Base-by-base conservation (phyloP, 2,888 invertebrate species). In the Phania funesta region DNA sequence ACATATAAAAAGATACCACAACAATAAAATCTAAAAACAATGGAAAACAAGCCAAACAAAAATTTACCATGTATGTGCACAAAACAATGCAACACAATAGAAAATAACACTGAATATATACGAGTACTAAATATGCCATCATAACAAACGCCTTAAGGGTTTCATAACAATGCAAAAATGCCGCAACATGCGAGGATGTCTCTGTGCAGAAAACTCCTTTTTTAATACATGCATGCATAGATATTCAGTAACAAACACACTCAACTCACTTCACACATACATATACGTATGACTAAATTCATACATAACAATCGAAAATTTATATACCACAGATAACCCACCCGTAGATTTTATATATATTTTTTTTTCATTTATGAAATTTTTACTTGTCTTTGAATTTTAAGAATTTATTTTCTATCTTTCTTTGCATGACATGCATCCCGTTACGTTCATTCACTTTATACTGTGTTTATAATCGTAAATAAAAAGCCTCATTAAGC, bases 261-360 rank as follows among this genome's bases (percentile, higher is more conserved):
- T 16, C 32, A 48, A 41, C 9, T 26, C 11, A 9, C 35, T 4
- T 41, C 9, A n/a, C 18, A 9, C 16, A 41, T 3, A 1, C 8
- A 13, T 38, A n/a, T 41, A 41, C 16, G 5, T 22, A 20, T 2
- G 18, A 46, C 18, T 38, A 38, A 26, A 18, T 44, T 18, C 3
- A 18, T 1, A 22, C 11, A 48, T 16, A 56, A 56, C 11, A 50
- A 18, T 5, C 29, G 29, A 52, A 62, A 78, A 38, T 38, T 62
- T 1, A 18, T 73, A 35, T 71, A 50, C 35, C 44, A 35, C 20
- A 35, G 26, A 24, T 46, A 74, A 46, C 24, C 70, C 75, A 74
- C 80, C 80, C 80, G 65, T 71, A 80, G 80, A 18, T 80, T 71
- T 76, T 60, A 71, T n/a, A n/a, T n/a, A n/a, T n/a, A n/a, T n/a